Evolutionary conservation across 2,113 vertebrate genomes (phyloP).

Genomic region (Anoura caudifer): DNA sequence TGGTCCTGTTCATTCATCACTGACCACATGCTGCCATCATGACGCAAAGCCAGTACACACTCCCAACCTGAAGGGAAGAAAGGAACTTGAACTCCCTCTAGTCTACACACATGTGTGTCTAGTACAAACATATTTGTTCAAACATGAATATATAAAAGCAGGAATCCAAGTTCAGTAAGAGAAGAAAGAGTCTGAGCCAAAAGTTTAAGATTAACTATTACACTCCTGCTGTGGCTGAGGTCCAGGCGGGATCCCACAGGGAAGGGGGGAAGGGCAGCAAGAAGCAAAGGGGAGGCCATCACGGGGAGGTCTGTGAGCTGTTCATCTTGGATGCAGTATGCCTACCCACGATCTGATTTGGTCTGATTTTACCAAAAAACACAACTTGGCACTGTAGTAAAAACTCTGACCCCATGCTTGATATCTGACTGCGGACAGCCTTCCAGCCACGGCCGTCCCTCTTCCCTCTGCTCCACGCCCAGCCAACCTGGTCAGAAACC

Average conservation of each 20-base stretch:
- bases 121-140: not conserved
- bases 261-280: too few species aligned
- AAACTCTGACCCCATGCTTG: not conserved
- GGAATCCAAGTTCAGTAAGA: not conserved
- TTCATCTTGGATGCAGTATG: not conserved
- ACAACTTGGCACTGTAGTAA: not conserved
- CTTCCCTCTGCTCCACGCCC: not conserved
- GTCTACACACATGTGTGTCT: not conserved
- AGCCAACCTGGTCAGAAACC: not conserved
- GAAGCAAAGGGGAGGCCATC: not conserved
- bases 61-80: not conserved
- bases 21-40: not conserved
- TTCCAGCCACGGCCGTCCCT: not conserved
- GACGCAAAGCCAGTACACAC: not conserved
- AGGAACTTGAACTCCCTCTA: not conserved
- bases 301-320: not conserved
- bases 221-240: not conserved
- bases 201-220: constrained; percentile 10
- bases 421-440: not conserved
- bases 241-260: not conserved
- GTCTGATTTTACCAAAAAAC: not conserved
- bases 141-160: not conserved
- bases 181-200: not conserved
- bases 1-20: not conserved
- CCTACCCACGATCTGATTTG: not conserved